Percentiles rank a stretch among this genome's conserved stretches.
These are phyloP conservation scores for Onychostoma macrolepis DNA, from an alignment of 2,113 vertebrate species.

Conservation along the genomic window DNA sequence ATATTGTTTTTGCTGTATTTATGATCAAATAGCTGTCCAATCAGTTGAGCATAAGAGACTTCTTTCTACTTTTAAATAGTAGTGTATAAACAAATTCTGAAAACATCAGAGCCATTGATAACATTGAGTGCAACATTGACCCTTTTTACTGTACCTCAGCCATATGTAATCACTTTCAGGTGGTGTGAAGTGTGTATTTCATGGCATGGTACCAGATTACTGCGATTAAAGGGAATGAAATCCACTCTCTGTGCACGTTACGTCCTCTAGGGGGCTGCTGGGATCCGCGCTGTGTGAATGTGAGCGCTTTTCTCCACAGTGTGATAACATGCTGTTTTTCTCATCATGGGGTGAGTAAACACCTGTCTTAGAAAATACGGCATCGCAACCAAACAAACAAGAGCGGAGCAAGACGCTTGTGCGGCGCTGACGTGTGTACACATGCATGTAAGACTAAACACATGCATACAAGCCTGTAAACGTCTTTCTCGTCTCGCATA, in stretches of 20 bases:
- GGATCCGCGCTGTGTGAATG: slow-evolving; percentile 31
- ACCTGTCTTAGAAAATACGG: slow-evolving; percentile 53
- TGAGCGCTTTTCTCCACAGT: slow-evolving; percentile 8
- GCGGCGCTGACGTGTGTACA: slow-evolving; percentile 12
- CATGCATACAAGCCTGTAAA: slow-evolving; percentile 16
- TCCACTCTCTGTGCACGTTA: not conserved
- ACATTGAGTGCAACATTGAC: slow-evolving; percentile 8
- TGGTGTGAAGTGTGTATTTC: slow-evolving; percentile 49
- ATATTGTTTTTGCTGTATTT: not conserved
- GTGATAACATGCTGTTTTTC: slow-evolving; percentile 48
- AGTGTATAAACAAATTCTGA: not conserved
- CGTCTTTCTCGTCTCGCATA: not conserved
- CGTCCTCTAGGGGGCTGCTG: slow-evolving; percentile 59
- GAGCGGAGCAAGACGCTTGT: not conserved
- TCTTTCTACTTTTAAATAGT: not conserved
- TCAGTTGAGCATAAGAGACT: not conserved
- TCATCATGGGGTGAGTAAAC: slow-evolving; percentile 46
- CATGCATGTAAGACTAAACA: slow-evolving; percentile 22
- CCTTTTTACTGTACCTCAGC: slow-evolving; percentile 19
- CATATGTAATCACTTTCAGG: slow-evolving; percentile 38
- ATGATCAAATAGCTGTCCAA: not conserved
- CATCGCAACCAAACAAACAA: slow-evolving; percentile 41
- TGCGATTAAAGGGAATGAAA: slow-evolving; percentile 40
- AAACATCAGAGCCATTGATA: slow-evolving; percentile 20
- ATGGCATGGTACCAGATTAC: slow-evolving; percentile 49